These are phyloP conservation scores for Agonopterix alstromeriana DNA, from an alignment of 2,888 invertebrate genomes.

Conservation along the genomic window DNA sequence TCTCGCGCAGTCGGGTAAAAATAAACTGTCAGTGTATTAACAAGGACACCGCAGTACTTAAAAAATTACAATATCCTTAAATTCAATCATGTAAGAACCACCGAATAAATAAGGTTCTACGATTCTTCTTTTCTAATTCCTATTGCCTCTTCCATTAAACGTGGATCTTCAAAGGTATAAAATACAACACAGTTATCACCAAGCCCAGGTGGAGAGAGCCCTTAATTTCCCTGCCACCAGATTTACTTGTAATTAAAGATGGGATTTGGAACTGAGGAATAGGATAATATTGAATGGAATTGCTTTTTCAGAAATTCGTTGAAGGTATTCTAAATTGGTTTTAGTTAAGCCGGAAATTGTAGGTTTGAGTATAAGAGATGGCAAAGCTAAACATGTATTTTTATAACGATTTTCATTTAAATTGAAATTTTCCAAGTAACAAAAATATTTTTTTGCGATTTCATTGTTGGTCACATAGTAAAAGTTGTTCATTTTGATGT, in stretches of 20 bases:
- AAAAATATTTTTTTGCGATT: too few relatives aligned
- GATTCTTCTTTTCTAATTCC: not conserved
- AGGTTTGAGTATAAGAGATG: not conserved
- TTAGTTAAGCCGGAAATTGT: not conserved
- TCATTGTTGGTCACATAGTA: too few relatives aligned
- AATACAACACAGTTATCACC: constrained; percentile 35
- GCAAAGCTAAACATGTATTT: too few relatives aligned
- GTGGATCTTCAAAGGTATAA: constrained; percentile 16
- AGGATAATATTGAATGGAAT: constrained; percentile 6
- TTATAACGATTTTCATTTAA: too few relatives aligned
- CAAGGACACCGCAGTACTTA: too few relatives aligned
- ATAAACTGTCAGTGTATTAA: too few relatives aligned
- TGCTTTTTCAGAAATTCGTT: constrained; percentile 4
- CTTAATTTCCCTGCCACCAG: constrained; percentile 37
- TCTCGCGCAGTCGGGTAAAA: too few relatives aligned
- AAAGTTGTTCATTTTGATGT: too few relatives aligned
- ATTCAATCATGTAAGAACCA: too few relatives aligned
- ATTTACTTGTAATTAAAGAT: constrained; percentile 50
- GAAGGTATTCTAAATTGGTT: not conserved
- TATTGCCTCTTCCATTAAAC: not conserved
- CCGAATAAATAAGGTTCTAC: too few relatives aligned
- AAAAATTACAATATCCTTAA: too few relatives aligned
- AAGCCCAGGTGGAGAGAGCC: constrained; percentile 28
- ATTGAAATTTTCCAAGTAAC: too few relatives aligned
- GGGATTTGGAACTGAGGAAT: constrained; percentile 29